Base-by-base conservation (phyloP, 2,888 invertebrate genomes). In the Pecten maximus region DNA sequence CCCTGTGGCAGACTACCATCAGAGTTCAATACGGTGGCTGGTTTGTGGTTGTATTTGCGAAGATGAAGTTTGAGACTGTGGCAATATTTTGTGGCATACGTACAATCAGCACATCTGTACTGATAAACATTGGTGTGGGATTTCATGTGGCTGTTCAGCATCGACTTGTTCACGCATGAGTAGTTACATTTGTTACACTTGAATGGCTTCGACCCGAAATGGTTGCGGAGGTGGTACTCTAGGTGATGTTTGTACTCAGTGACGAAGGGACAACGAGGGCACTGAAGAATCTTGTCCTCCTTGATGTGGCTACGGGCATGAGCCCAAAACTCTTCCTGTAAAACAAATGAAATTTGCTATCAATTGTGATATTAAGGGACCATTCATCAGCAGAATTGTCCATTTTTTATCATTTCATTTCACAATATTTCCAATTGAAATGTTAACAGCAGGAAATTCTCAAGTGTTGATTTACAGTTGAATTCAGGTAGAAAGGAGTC, bases 181-280 rank as follows among this genome's bases (percentile, higher is more conserved):
- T 97, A 97, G 94, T 96, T 96, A 96, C 99, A 99, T 96, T 98
- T 98, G 92, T 97, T 97, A 97, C 99, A 99, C 96, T 98, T 98
- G 97, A 98, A 99, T 0, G 99, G 99, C 96, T 99, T 99, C 0
- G 98, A 98, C 74, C 99, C 99, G 95, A 98, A 98, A 97, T 99
- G 99, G 96, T 99, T 99, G 87, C 99, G 97, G 96, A 99, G 97
- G 92, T 96, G 99, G 96, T 99, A 99, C 96, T 99, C 99, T 91
- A 99, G 97, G 95, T 99, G 99, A 96, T 99, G 99, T 96, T 99
- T 99, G 97, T 99, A 99, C 96, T 99, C 99, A 0, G 99, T 99
- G 4, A 99, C 99, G 96, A 99, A 99, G 0, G 98, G 98, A 96
- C 99, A 99, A 95, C 98, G 98, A 6, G 98, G 98, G 96, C 99